Evolutionary conservation across 2,888 invertebrate genomes (phyloP).

Genomic region (Eupeodes latifasciatus): DNA sequence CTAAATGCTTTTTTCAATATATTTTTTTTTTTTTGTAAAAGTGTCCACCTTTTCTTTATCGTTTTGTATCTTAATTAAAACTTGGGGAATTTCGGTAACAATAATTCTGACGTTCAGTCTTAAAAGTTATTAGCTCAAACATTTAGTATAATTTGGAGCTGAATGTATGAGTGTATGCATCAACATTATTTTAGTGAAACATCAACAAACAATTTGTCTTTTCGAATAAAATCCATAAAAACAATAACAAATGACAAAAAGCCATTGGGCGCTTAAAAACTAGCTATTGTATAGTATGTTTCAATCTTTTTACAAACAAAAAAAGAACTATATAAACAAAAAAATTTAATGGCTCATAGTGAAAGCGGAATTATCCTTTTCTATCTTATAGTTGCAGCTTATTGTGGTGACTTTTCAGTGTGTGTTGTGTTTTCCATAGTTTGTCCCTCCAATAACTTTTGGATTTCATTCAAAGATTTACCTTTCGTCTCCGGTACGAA

Average conservation of each 20-base stretch:
- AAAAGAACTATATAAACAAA: constrained; percentile 27
- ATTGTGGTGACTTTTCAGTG: constrained; percentile 37
- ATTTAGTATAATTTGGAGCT: constrained; percentile 46
- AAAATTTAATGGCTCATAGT: constrained; percentile 37
- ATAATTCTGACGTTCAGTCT: constrained; percentile 73
- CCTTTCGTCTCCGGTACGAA: constrained; percentile 86
- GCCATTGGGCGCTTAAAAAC: constrained; percentile 48
- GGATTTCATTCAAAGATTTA: constrained; percentile 83
- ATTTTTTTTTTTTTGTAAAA: constrained; percentile 46
- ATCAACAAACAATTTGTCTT: constrained; percentile 60
- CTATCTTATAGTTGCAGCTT: not conserved
- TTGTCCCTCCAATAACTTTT: constrained; percentile 80
- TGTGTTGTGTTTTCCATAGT: constrained; percentile 42
- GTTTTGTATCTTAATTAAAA: constrained; percentile 3
- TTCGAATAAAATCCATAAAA: constrained; percentile 60
- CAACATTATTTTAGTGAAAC: constrained; percentile 45
- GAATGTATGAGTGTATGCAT: constrained; percentile 66
- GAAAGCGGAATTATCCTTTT: constrained; percentile 18
- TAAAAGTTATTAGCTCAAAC: constrained; percentile 59
- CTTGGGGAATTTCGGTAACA: constrained; percentile 46
- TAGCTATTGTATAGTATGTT: constrained; percentile 43
- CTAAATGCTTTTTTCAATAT: constrained; percentile 64
- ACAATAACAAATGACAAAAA: constrained; percentile 66
- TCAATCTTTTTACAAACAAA: constrained; percentile 32
- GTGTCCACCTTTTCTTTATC: not conserved